Conservation (phyloP, 2,888 invertebrate genomes). For the Patella ulyssiponensis region DNA sequence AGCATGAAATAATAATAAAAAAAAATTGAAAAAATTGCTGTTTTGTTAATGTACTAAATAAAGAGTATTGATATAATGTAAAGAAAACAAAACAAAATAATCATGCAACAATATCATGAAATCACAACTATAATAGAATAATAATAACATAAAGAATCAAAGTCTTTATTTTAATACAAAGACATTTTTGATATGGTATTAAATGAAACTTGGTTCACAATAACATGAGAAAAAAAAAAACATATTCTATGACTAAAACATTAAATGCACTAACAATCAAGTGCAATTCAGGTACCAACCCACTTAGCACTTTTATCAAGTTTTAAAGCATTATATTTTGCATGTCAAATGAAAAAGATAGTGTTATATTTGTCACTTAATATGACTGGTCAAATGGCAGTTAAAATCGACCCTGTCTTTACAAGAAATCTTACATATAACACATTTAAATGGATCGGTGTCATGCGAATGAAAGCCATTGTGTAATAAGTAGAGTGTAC, state of each 20-base stretch:
- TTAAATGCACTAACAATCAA: slow-evolving; percentile 10
- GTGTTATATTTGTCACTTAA: slow-evolving; percentile 50
- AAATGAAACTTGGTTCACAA: background rate
- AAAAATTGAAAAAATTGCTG: background rate
- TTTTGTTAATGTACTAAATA: background rate
- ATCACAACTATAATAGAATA: slow-evolving; percentile 5
- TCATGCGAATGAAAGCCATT: slow-evolving; percentile 67
- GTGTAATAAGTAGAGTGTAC: slow-evolving; percentile 63
- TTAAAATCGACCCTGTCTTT: slow-evolving; percentile 65
- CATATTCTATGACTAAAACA: background rate
- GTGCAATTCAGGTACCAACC: background rate
- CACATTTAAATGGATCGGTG: slow-evolving; percentile 63
- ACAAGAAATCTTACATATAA: slow-evolving; percentile 60
- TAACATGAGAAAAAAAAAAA: background rate
- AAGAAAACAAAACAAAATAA: background rate
- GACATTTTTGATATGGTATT: slow-evolving; percentile 8
- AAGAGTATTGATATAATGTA: background rate
- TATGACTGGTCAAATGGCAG: slow-evolving; percentile 65
- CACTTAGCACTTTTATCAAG: slow-evolving; percentile 3
- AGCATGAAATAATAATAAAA: background rate
- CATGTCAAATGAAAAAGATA: no score
- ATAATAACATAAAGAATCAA: background rate
- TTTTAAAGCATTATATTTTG: no score
- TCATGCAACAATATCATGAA: slow-evolving; percentile 9
- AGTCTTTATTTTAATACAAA: background rate